Evolutionary conservation across 2,888 invertebrate genomes (phyloP).

Genomic region (Callimorpha dominula): DNA sequence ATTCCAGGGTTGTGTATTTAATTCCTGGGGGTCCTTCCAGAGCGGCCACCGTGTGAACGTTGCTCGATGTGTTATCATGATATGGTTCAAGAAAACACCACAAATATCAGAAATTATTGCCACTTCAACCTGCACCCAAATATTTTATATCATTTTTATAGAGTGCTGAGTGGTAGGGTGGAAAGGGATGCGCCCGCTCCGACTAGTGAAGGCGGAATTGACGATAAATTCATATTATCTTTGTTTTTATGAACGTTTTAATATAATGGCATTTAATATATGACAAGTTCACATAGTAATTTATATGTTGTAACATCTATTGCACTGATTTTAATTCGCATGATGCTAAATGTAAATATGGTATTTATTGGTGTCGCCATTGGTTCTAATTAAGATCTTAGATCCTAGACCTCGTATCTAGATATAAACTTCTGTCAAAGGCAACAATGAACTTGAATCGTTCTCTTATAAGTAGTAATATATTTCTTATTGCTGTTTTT

Average conservation of each 20-base stretch:
- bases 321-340: conserved; percentile 1
- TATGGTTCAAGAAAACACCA: too few relatives aligned
- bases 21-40: too few relatives aligned
- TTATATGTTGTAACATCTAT: background rate
- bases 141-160: too few relatives aligned
- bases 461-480: background rate
- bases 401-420: background rate
- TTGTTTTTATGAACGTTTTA: background rate
- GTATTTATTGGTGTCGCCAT: conserved; percentile 2
- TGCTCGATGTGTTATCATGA: too few relatives aligned
- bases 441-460: background rate
- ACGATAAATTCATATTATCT: background rate
- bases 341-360: background rate
- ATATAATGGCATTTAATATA: too few relatives aligned
- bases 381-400: background rate
- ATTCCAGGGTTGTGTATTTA: too few relatives aligned
- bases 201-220: background rate
- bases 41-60: too few relatives aligned
- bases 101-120: too few relatives aligned
- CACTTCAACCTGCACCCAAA: too few relatives aligned
- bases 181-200: background rate
- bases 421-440: background rate
- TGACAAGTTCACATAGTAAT: background rate
- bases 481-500: background rate
- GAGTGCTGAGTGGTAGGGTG: too few relatives aligned